phyloP scores from a whole-genome alignment of 2,888 invertebrate genomes.

The Chirona hameri region DNA sequence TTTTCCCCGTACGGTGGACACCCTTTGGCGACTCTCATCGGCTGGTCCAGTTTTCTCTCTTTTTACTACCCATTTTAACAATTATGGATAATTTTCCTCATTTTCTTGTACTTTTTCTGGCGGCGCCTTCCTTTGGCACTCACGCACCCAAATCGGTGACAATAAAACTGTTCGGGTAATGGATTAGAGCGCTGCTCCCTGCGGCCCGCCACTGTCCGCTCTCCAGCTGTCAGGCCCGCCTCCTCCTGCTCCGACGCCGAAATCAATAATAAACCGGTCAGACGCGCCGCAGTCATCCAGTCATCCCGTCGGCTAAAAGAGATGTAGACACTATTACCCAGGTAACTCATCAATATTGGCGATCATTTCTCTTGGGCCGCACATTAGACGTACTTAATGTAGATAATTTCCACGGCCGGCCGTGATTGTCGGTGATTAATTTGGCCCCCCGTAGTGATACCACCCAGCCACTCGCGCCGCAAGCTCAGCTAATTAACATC shows the following conservation, averaged over 20 bases:
- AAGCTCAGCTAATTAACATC: not conserved
- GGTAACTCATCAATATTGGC: slow-evolving; percentile 27
- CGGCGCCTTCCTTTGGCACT: not conserved
- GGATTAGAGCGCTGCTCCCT: not conserved
- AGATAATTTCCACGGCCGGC: slow-evolving; percentile 7
- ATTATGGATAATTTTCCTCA: not conserved
- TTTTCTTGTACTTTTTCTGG: not conserved
- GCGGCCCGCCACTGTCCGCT: not conserved
- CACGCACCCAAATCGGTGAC: not conserved
- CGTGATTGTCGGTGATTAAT: slow-evolving; percentile 27
- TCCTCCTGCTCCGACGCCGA: not conserved
- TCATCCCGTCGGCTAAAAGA: not conserved
- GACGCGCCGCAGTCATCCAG: not conserved
- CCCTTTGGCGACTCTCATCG: not conserved
- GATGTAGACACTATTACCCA: slow-evolving; percentile 3
- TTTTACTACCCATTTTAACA: not conserved
- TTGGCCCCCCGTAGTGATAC: slow-evolving; percentile 1
- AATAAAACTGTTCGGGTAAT: slow-evolving; percentile 1
- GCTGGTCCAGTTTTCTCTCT: not conserved
- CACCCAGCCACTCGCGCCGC: slow-evolving; percentile 12
- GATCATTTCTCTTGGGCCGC: slow-evolving; percentile 9
- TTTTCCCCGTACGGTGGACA: no score
- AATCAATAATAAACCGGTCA: slow-evolving; percentile 25
- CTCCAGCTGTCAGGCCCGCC: slow-evolving; percentile 8
- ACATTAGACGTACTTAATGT: slow-evolving; percentile 26